Percentiles rank a stretch among this genome's conserved stretches.
Conservation (phyloP, 2,113 vertebrate genomes). For the Nycticebus coucang region DNA sequence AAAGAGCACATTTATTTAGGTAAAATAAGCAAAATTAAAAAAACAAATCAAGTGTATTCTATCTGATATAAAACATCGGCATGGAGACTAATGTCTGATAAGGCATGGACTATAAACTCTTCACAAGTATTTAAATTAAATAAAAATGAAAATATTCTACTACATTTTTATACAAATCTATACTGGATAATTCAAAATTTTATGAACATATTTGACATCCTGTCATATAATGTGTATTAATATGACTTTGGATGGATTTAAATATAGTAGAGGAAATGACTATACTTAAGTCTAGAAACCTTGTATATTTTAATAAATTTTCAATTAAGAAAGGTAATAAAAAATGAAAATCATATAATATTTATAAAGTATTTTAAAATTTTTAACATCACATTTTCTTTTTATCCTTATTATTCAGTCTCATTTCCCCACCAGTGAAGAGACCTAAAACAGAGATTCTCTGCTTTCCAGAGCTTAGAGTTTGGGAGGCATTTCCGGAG, state of each 20-base stretch:
- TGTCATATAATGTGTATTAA: background rate
- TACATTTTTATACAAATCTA: constrained; percentile 11
- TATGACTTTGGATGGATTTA: background rate
- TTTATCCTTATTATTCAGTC: background rate
- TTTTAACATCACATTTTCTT: background rate
- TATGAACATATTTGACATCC: background rate
- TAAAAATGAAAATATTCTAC: background rate
- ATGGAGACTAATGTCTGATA: background rate
- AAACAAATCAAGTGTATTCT: background rate
- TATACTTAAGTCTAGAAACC: background rate
- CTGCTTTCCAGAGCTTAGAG: background rate
- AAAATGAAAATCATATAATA: background rate
- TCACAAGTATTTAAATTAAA: background rate
- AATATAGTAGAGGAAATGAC: background rate
- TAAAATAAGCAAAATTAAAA: background rate
- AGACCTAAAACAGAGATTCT: background rate
- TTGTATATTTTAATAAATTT: background rate
- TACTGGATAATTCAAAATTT: background rate
- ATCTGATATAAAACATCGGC: background rate
- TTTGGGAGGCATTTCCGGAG: background rate
- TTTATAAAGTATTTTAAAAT: background rate
- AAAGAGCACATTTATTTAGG: background rate
- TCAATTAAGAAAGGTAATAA: background rate
- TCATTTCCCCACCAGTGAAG: background rate
- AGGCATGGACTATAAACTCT: background rate